phyloP scores from a whole-genome alignment of 2,797 vertebrate species.

The Poeciliopsis paucimaculata region DNA sequence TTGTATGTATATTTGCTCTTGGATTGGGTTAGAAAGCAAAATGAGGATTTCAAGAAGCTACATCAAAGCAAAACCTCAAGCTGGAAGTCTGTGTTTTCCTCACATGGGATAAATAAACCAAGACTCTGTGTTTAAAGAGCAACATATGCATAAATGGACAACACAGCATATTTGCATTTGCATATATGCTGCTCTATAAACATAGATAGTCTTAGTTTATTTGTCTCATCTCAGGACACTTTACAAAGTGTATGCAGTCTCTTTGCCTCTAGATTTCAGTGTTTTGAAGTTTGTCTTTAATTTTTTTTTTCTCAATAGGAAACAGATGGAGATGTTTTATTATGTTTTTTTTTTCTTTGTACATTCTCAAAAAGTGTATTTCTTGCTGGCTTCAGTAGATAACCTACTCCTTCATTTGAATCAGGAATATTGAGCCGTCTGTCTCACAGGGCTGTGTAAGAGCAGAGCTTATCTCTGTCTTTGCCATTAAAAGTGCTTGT shows the following conservation, averaged over 20 bases:
- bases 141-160: background rate
- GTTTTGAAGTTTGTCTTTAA: background rate
- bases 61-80: slow-evolving; percentile 15
- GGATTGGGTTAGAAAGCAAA: slow-evolving; percentile 47
- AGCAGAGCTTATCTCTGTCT: slow-evolving; percentile 65
- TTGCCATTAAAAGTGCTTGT: slow-evolving; percentile 66
- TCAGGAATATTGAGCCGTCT: slow-evolving; percentile 73
- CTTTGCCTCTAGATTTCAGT: background rate
- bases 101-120: slow-evolving; percentile 2
- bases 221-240: too few relatives aligned
- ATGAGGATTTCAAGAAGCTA: slow-evolving; percentile 28
- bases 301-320: slow-evolving; percentile 26
- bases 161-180: background rate
- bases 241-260: background rate
- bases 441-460: slow-evolving; percentile 60
- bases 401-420: slow-evolving; percentile 55
- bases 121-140: slow-evolving; percentile 23
- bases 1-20: slow-evolving; percentile 24
- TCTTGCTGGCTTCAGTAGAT: slow-evolving; percentile 39
- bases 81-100: background rate
- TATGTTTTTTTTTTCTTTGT: background rate
- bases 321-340: slow-evolving; percentile 4
- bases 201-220: too few relatives aligned
- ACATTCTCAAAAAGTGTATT: slow-evolving; percentile 20
- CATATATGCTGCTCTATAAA: too few relatives aligned